These are phyloP conservation scores for Meloidogyne floridensis DNA, from an alignment of 1,140 invertebrate species.

Conservation along the genomic window DNA sequence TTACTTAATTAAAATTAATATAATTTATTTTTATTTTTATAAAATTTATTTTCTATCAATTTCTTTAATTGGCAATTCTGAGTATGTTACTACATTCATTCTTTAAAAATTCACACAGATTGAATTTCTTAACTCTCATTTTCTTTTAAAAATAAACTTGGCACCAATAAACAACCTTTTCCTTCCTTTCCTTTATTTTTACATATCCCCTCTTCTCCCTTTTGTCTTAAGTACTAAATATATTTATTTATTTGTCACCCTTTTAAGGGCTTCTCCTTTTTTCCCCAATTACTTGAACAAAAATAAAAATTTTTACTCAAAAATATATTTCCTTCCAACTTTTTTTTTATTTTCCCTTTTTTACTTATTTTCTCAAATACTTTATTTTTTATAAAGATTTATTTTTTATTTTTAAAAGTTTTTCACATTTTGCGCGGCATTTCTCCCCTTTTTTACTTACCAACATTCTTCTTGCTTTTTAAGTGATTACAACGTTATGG, in stretches of 20 bases:
- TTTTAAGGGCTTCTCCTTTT: neutral
- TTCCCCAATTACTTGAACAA: conserved; percentile 9
- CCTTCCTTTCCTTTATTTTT: neutral
- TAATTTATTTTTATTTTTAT: neutral
- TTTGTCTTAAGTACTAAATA: neutral
- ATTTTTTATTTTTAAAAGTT: too few species aligned
- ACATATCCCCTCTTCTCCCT: neutral
- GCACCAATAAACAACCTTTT: neutral
- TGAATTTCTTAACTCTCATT: neutral
- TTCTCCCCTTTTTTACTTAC: too few species aligned
- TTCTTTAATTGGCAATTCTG: neutral
- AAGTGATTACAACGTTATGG: too few species aligned
- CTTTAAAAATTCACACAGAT: neutral
- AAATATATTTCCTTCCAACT: neutral
- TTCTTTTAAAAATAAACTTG: neutral
- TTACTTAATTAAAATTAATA: neutral
- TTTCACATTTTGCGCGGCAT: too few species aligned
- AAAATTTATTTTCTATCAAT: neutral
- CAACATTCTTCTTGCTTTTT: too few species aligned
- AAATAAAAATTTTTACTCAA: neutral
- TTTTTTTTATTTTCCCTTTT: too few species aligned
- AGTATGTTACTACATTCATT: neutral
- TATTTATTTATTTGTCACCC: neutral
- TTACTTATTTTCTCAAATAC: too few species aligned
- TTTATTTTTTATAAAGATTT: too few species aligned